Evolutionary conservation across 2,113 vertebrate genomes (phyloP).

Genomic region (Eonycteris spelaea): DNA sequence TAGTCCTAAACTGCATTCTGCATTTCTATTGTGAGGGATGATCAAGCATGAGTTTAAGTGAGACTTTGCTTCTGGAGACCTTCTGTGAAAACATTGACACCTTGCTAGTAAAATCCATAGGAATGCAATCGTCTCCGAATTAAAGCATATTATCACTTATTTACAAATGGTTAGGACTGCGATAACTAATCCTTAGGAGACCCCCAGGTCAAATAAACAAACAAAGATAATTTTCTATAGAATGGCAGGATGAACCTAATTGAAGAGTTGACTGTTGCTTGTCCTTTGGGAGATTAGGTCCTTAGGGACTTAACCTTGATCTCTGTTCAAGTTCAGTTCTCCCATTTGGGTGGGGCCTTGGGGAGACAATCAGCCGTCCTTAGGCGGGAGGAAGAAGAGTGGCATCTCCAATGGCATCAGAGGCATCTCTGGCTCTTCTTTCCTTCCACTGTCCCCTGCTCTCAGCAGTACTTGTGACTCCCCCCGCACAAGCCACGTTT

Average conservation of each 20-base stretch:
- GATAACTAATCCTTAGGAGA: slow-evolving; percentile 20
- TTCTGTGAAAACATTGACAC: background rate
- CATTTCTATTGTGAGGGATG: slow-evolving; percentile 12
- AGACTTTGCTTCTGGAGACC: background rate
- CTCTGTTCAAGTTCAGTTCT: background rate
- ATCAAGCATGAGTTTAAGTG: background rate
- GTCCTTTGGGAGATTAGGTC: background rate
- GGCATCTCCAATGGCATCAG: background rate
- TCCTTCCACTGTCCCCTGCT: background rate
- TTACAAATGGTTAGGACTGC: slow-evolving; percentile 21
- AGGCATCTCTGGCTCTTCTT: background rate
- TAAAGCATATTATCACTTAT: slow-evolving; percentile 27
- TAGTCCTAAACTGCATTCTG: slow-evolving; percentile 24
- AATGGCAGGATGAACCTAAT: background rate
- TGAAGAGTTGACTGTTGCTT: slow-evolving; percentile 16
- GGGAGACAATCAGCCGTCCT: background rate
- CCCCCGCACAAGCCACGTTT: background rate
- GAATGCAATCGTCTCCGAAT: slow-evolving; percentile 23
- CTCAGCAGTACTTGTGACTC: background rate
- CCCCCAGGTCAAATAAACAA: background rate
- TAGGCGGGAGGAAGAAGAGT: background rate
- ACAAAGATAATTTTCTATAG: background rate
- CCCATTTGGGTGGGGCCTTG: background rate
- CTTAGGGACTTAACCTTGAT: background rate
- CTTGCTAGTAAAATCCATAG: slow-evolving; percentile 11